Evolutionary conservation across 1,140 invertebrate genomes (phyloP), one percentile per base, ranked within the genome.

Genomic region (Colletes latitarsis): DNA sequence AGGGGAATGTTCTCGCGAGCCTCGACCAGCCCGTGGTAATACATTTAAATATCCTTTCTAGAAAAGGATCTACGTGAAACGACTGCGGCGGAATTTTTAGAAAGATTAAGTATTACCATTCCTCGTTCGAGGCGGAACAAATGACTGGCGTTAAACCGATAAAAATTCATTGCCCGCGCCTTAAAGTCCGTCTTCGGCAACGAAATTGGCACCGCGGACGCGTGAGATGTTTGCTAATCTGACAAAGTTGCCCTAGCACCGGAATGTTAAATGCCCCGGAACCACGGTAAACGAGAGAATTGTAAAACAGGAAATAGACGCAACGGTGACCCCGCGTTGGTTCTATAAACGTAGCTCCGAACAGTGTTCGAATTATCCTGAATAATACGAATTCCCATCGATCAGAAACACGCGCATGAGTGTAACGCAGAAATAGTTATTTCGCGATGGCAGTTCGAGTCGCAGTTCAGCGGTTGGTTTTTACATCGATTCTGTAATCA

Each of bases 151-250:
- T 64, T 82, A 86, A 75, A 76, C 66, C 82, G 78, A 86, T 84
- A 86, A 84, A 82, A 83, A 86, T 86, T 86, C 84, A 82, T 86
- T 84, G 82, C 62, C 73, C 41, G n/a, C 68, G 70, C 67, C 66
- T 77, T 77, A 75, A 70, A 66, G 83, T n/a, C 70, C 43, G 72
- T 49, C 77, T 79, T 82, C 77, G 73, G 53, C 80, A 46, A 64
- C 62, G 82, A 64, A 66, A 82, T 77, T 79, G 82, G 62, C 77
- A 82, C 67, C 72, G 55, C 14, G 21, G 21, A 63, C 43, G 78
- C 82, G 82, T 84, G 84, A 84, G 76, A 71, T 55, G 82, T 81
- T 83, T 86, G 78, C 82, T 81, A 71, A 86, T 62, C 52, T 12
- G 52, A 9, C 67, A 19, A 75, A 64, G 39, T 49, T 21, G 39